Percentiles rank a stretch among this genome's conserved stretches.
Conservation (phyloP, 1,140 invertebrate genomes). For the Drosophila willistoni region DNA sequence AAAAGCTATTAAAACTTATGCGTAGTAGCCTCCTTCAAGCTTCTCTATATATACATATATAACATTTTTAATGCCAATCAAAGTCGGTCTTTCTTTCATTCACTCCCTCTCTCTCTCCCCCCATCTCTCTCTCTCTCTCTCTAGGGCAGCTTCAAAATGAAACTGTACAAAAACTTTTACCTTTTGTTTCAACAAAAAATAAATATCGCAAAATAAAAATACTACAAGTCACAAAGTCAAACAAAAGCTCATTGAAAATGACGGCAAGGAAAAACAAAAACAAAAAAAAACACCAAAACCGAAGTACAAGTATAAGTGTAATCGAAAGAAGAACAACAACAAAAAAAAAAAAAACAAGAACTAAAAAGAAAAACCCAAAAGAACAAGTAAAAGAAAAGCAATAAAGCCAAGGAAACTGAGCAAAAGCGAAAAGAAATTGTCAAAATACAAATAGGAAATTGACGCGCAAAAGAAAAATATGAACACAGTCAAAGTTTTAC, state of each 20-base stretch:
- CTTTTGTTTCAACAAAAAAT: slow-evolving; percentile 46
- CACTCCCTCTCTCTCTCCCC: not conserved
- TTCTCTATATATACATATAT: slow-evolving; percentile 48
- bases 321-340: not conserved
- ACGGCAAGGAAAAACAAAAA: slow-evolving; percentile 26
- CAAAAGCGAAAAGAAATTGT: slow-evolving; percentile 73
- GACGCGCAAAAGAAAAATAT: slow-evolving; percentile 64
- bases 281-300: slow-evolving; percentile 15
- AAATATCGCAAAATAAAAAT: slow-evolving; percentile 18
- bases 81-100: slow-evolving; percentile 32
- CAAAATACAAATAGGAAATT: slow-evolving; percentile 77
- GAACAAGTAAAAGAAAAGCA: slow-evolving; percentile 64
- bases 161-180: slow-evolving; percentile 44
- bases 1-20: slow-evolving; percentile 72
- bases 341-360: slow-evolving; percentile 4
- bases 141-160: slow-evolving; percentile 38
- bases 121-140: too few relatives aligned
- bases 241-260: slow-evolving; percentile 70
- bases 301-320: slow-evolving; percentile 22
- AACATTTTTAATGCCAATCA: slow-evolving; percentile 76
- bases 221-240: slow-evolving; percentile 63
- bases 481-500: slow-evolving; percentile 45
- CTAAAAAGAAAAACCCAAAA: slow-evolving; percentile 37
- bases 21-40: slow-evolving; percentile 50
- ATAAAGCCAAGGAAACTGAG: slow-evolving; percentile 66